Evolutionary conservation across 2,113 vertebrate species (phyloP), one percentile per base, ranked within the genome.

Genomic region (Gambusia holbrooki): DNA sequence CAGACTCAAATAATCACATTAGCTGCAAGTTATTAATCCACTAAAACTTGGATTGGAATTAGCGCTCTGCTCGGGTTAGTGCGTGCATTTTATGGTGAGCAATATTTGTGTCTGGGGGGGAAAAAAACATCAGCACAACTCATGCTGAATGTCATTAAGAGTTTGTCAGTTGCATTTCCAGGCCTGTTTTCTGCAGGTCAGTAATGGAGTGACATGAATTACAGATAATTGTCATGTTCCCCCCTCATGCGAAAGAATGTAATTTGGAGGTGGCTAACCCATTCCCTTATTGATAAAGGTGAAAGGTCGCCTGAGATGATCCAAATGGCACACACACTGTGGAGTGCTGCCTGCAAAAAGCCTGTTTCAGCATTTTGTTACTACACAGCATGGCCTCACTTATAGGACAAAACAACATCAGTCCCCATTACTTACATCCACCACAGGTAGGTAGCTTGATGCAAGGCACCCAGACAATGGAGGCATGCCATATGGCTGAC

Each of bases 141-240:
- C 87, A 17, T 69, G 74, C 85, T 81, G 87, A 85, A 87, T 91
- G 67, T 90, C 83, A 88, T 84, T 88, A 90, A 89, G 90, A 93
- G 89, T 89, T 88, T 88, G 84, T 82, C 83, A 88, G 91, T 88
- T 90, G 86, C 81, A 84, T 88, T 91, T 79, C 60, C 89, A 86
- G 83, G 77, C 88, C 80, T 87, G 78, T 87, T 88, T 89, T 88
- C 84, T 84, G 86, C 83, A 83, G 93, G 93, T 94, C 92, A 93
- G 94, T 94, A 94, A 95, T 94, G 93, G 92, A 93, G 92, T 93
- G 93, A 93, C 92, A 93, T 91, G 92, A 95, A 93, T 94, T 94
- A 92, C 91, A 90, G 81, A 93, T 94, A 93, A 93, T 94, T 94
- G 92, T 92, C 87, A 88, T 86, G 84, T 87, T 75, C 90, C 88